Conservation (phyloP, 2,797 vertebrate genomes). For the Strix occidentalis region DNA sequence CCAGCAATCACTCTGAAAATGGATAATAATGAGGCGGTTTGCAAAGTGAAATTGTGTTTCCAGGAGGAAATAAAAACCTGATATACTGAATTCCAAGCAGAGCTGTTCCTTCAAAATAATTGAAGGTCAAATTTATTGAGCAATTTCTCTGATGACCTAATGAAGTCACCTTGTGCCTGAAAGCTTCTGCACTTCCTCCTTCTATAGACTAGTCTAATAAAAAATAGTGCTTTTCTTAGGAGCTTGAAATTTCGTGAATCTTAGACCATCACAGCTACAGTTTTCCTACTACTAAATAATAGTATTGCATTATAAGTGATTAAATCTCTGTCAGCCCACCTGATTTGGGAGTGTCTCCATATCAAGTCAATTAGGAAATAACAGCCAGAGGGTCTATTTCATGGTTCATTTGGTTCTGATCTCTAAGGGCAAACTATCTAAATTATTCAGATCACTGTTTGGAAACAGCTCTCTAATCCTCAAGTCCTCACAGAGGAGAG, state of each 20-base stretch:
- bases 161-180: neutral
- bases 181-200: neutral
- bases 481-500: constrained; percentile 47
- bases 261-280: neutral
- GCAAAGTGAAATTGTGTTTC: constrained; percentile 40
- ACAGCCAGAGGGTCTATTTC: constrained; percentile 68
- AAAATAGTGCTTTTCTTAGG: neutral
- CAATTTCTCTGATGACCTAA: neutral
- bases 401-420: constrained; percentile 65
- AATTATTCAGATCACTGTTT: constrained; percentile 67
- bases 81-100: neutral
- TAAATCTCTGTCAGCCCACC: constrained; percentile 55
- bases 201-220: neutral
- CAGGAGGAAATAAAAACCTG: constrained; percentile 11
- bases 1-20: constrained; percentile 6
- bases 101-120: neutral
- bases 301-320: constrained; percentile 47
- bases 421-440: constrained; percentile 62
- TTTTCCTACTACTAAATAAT: constrained; percentile 35
- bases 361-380: constrained; percentile 63
- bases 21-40: constrained; percentile 38
- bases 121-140: neutral
- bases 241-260: neutral
- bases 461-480: constrained; percentile 62
- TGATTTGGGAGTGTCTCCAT: constrained; percentile 55